Conservation (phyloP, 92 coral and sea anemone species). For the Phenganax subtilis region DNA sequence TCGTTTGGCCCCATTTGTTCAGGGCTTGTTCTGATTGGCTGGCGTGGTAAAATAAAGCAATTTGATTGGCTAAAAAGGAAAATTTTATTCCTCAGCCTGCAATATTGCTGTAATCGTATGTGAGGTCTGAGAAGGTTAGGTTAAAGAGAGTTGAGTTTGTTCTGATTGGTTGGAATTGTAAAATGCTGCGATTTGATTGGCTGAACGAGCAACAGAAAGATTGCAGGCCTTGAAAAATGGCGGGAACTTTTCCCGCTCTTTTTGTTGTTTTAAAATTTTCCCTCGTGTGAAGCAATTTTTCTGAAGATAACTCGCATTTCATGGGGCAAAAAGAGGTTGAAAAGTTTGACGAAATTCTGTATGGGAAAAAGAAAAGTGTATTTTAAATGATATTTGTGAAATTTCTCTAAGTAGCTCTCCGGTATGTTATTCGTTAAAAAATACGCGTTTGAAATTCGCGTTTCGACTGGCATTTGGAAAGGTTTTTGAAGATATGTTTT, state of each 20-base stretch:
- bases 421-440: no score
- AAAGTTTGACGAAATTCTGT: no score
- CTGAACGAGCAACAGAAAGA: background rate
- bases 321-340: background rate
- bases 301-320: background rate
- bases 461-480: no score
- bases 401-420: no score
- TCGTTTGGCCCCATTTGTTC: no score
- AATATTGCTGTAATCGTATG: background rate
- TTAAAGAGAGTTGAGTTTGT: background rate
- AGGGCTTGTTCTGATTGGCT: background rate
- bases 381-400: no score
- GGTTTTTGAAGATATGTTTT: no score
- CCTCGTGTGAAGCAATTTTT: no score
- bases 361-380: no score
- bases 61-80: background rate
- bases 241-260: conserved; percentile 9
- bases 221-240: background rate
- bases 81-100: background rate
- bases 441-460: no score
- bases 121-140: background rate
- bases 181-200: background rate
- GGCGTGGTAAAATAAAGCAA: background rate
- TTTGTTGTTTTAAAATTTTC: background rate
- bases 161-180: no score